These are phyloP conservation scores for Tychaedon coryphoeus DNA, from an alignment of 2,113 vertebrate species.

Conservation along the genomic window DNA sequence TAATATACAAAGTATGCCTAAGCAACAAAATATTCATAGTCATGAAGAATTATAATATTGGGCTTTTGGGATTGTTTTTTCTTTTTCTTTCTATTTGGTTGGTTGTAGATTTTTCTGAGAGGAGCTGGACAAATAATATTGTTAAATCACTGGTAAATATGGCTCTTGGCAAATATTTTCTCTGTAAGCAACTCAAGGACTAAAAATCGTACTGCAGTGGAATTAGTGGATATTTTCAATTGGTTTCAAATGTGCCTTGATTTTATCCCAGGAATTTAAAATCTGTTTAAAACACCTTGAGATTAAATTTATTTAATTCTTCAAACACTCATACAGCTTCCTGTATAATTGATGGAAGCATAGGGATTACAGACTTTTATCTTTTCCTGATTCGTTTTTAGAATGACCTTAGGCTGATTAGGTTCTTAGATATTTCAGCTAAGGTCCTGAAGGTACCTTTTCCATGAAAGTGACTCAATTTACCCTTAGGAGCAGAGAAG, in stretches of 20 bases:
- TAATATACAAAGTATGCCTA: not conserved
- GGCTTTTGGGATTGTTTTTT: accelerated
- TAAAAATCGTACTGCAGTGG: not conserved
- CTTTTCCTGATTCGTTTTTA: not conserved
- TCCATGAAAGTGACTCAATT: not conserved
- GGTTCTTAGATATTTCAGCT: not conserved
- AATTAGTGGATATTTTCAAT: not conserved
- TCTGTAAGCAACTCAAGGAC: not conserved
- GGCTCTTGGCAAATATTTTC: not conserved
- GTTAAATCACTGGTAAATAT: not conserved
- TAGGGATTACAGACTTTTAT: not conserved
- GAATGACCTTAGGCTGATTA: not conserved
- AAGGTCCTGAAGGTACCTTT: not conserved
- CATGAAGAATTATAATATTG: not conserved
- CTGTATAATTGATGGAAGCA: not conserved
- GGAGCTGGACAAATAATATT: not conserved
- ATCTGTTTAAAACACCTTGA: not conserved
- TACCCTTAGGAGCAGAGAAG: not conserved
- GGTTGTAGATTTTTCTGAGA: not conserved
- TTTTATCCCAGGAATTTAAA: not conserved
- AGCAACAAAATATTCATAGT: not conserved
- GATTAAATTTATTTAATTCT: not conserved
- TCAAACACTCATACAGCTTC: not conserved
- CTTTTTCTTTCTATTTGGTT: not conserved
- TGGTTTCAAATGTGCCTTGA: not conserved